Percentiles rank a stretch among this genome's conserved stretches.
These are phyloP conservation scores for Thaumatotibia leucotreta DNA, from an alignment of 1,140 invertebrate genomes.

Conservation along the genomic window DNA sequence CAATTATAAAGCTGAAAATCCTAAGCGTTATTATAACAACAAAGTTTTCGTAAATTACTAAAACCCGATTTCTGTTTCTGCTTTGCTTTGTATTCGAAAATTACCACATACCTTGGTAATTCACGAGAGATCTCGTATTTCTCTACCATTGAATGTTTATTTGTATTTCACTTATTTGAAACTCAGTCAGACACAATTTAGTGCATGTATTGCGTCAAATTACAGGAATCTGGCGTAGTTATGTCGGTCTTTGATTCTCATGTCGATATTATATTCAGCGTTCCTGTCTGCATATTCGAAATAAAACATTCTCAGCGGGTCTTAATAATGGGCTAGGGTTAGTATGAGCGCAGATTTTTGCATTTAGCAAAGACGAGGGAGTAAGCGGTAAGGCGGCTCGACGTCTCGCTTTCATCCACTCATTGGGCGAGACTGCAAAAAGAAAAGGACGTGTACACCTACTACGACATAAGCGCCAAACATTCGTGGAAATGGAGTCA, in stretches of 20 bases:
- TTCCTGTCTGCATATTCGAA: constrained; percentile 42
- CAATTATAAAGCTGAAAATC: not conserved
- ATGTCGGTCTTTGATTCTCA: not conserved
- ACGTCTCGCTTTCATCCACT: constrained; percentile 69
- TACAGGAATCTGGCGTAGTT: not conserved
- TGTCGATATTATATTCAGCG: not conserved
- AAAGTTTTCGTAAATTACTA: not conserved
- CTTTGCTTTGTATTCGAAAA: constrained; percentile 19
- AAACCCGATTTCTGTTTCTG: constrained; percentile 13
- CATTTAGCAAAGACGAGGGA: constrained; percentile 63
- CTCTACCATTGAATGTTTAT: not conserved
- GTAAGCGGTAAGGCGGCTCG: constrained; percentile 50
- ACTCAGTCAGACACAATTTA: constrained; percentile 3
- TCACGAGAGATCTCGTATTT: not conserved
- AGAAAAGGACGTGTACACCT: constrained; percentile 41
- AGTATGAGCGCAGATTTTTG: constrained; percentile 58
- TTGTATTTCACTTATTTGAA: not conserved
- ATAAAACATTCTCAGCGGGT: constrained; percentile 61
- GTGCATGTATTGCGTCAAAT: not conserved
- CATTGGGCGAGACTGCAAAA: constrained; percentile 57
- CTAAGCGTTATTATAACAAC: not conserved
- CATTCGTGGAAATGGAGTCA: constrained; percentile 52
- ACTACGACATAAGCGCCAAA: constrained; percentile 43
- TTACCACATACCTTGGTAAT: not conserved
- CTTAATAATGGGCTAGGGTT: constrained; percentile 54